Conservation (phyloP, 53 echinoderm and acorn worm genomes). For the Astropecten irregularis region DNA sequence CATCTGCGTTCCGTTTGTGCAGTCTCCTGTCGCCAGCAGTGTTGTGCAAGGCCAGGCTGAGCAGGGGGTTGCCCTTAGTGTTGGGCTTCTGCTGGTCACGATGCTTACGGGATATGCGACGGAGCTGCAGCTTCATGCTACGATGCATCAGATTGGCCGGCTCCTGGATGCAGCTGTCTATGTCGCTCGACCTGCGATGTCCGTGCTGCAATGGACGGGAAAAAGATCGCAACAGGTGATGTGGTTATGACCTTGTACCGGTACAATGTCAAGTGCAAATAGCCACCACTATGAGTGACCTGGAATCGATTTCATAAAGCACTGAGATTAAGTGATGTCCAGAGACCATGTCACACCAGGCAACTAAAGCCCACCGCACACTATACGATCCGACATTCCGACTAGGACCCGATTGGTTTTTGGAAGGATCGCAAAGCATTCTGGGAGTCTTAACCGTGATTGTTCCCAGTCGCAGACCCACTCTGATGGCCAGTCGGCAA, state of each 20-base stretch:
- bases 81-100: background rate
- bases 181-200: constrained; percentile 54
- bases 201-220: constrained; percentile 29
- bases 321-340: no score
- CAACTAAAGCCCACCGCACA: no score
- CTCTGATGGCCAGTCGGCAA: no score
- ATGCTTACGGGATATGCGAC: constrained; percentile 17
- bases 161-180: constrained; percentile 47
- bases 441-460: no score
- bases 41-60: constrained; percentile 18
- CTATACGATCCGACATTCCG: no score
- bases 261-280: no score
- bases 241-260: background rate
- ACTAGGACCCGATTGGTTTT: no score
- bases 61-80: background rate
- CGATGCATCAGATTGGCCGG: constrained; percentile 56
- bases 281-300: background rate
- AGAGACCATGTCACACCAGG: no score
- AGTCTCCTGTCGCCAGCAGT: background rate
- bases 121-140: constrained; percentile 63
- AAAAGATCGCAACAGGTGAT: no score
- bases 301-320: no score
- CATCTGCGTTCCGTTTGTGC: background rate
- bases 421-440: no score
- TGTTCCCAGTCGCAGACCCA: no score